Conservation (phyloP, 2,888 invertebrate species). For the Hartigia nigra region DNA sequence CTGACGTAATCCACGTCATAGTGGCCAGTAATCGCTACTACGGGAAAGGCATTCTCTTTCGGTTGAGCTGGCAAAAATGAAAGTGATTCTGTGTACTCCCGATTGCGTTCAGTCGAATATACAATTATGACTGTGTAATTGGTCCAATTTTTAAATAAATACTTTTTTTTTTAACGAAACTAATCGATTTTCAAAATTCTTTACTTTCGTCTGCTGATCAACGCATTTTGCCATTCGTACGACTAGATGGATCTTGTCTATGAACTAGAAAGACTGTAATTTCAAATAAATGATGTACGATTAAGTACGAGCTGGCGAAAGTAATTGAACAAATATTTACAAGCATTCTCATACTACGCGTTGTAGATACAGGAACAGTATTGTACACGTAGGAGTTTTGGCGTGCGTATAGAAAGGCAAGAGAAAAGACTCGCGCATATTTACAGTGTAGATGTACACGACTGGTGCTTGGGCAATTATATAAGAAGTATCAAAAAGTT, state of each 20-base stretch:
- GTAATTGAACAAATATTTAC: background rate
- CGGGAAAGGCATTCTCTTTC: slow-evolving; percentile 14
- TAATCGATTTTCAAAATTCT: background rate
- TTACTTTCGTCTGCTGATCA: background rate
- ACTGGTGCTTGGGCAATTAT: background rate
- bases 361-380: background rate
- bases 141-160: background rate
- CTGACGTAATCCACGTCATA: slow-evolving; percentile 12
- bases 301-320: background rate
- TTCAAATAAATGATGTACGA: background rate
- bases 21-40: slow-evolving; percentile 12
- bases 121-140: background rate
- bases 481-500: background rate
- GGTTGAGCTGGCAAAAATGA: slow-evolving; percentile 16
- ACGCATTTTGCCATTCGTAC: background rate
- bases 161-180: background rate
- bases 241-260: background rate
- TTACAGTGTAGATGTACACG: background rate
- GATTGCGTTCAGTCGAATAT: background rate
- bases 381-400: too few relatives aligned
- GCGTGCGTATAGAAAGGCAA: background rate
- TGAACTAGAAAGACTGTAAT: background rate
- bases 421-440: background rate
- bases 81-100: slow-evolving; percentile 12
- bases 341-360: background rate